These are phyloP conservation scores for Gambusia yucatana DNA, from an alignment of 2,797 vertebrate species.

Conservation along the genomic window DNA sequence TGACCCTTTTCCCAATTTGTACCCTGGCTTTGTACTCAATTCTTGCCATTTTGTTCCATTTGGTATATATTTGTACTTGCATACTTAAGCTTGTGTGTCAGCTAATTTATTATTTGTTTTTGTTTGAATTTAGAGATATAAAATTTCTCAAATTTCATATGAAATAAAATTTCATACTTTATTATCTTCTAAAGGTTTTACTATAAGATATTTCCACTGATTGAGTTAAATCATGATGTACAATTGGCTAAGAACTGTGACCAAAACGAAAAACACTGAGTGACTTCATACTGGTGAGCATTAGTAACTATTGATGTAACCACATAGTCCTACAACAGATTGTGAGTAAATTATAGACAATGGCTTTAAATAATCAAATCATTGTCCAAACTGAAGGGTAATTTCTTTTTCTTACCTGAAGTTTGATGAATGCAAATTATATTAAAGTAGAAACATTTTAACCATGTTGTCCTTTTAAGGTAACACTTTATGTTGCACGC, in stretches of 20 bases:
- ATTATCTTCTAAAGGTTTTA: neutral
- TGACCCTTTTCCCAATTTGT: neutral
- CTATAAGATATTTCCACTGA: neutral
- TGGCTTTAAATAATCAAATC: neutral
- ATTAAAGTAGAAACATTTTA: neutral
- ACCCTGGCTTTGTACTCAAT: neutral
- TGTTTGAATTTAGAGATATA: neutral
- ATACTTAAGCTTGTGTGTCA: neutral
- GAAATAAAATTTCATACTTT: neutral
- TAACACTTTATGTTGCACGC: neutral
- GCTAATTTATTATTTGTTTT: neutral
- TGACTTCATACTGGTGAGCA: neutral
- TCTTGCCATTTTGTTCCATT: neutral
- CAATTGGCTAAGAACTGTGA: no score
- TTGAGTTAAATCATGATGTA: neutral
- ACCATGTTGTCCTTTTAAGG: neutral
- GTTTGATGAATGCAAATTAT: neutral
- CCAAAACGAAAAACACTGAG: neutral
- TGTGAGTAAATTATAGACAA: neutral
- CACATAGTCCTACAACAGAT: neutral
- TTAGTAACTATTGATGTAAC: neutral
- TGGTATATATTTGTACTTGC: neutral
- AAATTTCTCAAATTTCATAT: neutral
- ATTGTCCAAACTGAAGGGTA: neutral
- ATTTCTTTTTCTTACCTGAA: neutral